Evolutionary conservation across 2,113 vertebrate genomes (phyloP).

Genomic region (Petromus typicus): DNA sequence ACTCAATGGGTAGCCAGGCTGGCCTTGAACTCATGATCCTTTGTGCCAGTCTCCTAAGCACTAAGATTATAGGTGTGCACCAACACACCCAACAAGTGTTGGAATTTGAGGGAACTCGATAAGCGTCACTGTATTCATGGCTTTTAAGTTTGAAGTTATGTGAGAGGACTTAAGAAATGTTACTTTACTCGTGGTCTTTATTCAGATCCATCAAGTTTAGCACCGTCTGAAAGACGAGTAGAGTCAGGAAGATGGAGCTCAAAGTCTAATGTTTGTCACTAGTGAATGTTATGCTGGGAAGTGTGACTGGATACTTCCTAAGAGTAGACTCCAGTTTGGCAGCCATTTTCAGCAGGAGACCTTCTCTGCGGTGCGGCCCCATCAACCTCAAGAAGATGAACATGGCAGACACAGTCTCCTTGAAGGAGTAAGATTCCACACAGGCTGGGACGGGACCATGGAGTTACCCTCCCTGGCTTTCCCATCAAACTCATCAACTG

Average conservation of each 20-base stretch:
- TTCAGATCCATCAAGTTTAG: background rate
- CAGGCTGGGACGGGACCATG: background rate
- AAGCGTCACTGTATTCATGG: background rate
- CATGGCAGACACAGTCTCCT: background rate
- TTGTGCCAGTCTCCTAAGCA: background rate
- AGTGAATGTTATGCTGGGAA: background rate
- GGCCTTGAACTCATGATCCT: background rate
- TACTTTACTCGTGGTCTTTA: background rate
- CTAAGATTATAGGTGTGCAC: background rate
- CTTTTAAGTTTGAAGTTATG: background rate
- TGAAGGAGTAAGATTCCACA: background rate
- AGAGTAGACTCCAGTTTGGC: background rate
- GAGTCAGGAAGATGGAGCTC: background rate
- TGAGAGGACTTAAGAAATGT: background rate
- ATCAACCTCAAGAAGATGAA: background rate
- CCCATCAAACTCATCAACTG: background rate
- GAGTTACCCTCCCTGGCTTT: background rate
- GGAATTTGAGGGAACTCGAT: background rate
- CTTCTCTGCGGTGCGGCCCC: too few species aligned
- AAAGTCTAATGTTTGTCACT: slow-evolving; percentile 30
- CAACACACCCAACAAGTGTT: background rate
- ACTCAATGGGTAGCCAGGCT: background rate
- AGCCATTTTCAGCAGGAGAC: background rate
- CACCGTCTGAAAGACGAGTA: background rate
- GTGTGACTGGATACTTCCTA: background rate